Conservation (phyloP, 92 coral and sea anemone species). For the Chrysogorgia sp. region DNA sequence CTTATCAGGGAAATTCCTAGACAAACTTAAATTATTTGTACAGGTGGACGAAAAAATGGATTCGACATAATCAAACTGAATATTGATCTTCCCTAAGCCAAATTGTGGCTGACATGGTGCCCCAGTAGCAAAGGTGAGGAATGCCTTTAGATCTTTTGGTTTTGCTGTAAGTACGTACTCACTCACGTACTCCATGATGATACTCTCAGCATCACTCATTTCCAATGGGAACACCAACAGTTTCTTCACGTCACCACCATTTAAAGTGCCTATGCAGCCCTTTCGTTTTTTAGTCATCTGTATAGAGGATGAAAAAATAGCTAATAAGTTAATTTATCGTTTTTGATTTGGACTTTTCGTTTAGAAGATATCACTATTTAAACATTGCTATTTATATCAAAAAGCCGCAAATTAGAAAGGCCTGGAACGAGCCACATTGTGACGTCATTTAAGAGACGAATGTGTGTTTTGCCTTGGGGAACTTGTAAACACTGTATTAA, state of each 20-base stretch:
- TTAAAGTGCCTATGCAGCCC: too few relatives aligned
- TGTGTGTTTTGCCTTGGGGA: too few relatives aligned
- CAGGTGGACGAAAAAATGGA: conserved; percentile 66
- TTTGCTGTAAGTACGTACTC: conserved; percentile 56
- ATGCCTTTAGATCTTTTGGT: conserved; percentile 57
- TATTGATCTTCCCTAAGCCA: conserved; percentile 58
- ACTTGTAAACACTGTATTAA: too few relatives aligned
- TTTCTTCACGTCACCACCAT: conserved; percentile 54
- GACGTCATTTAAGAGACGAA: too few relatives aligned
- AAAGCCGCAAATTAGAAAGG: too few relatives aligned
- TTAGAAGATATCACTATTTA: too few relatives aligned
- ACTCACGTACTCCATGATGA: conserved; percentile 48
- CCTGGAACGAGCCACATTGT: too few relatives aligned
- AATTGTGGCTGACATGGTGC: conserved; percentile 61
- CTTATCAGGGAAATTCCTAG: conserved; percentile 57
- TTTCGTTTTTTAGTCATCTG: too few relatives aligned
- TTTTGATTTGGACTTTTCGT: too few relatives aligned
- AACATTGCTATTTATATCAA: too few relatives aligned
- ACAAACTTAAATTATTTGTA: conserved; percentile 44
- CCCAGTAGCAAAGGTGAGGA: conserved; percentile 67
- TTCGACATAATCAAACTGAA: conserved; percentile 57
- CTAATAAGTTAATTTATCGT: too few relatives aligned
- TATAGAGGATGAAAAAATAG: too few relatives aligned
- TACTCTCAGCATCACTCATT: conserved; percentile 49
- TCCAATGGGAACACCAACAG: conserved; percentile 58